Evolutionary conservation across 2,113 vertebrate genomes (phyloP).

Genomic region (Procavia capensis): DNA sequence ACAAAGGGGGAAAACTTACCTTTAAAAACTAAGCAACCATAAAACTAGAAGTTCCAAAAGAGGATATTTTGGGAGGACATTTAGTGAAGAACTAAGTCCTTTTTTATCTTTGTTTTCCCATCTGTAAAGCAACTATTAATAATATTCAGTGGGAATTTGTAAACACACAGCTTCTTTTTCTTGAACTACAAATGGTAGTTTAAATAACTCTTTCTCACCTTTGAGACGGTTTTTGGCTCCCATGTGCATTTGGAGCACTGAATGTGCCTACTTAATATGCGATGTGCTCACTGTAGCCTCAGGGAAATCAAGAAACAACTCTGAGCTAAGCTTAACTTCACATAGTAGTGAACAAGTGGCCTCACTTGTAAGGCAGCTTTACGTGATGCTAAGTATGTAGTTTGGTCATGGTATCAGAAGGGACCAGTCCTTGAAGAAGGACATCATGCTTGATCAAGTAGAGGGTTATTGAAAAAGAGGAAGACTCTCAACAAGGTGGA

Average conservation of each 20-base stretch:
- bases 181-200: conserved; percentile 56
- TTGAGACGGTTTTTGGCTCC: conserved; percentile 25
- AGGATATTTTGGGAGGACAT: not conserved
- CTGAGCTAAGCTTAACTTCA: conserved; percentile 43
- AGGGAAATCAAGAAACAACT: conserved; percentile 59
- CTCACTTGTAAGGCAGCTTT: conserved; percentile 25
- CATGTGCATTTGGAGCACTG: not conserved
- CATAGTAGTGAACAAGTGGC: not conserved
- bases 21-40: too few species aligned
- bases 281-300: not conserved
- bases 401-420: too few species aligned
- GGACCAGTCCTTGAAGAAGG: too few species aligned
- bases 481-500: too few species aligned
- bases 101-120: conserved; percentile 43
- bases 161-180: not conserved
- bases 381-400: not conserved
- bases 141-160: conserved; percentile 50
- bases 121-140: conserved; percentile 33
- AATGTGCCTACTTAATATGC: conserved; percentile 27
- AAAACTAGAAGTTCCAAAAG: not conserved
- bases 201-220: conserved; percentile 52
- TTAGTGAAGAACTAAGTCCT: not conserved
- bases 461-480: too few species aligned
- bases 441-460: too few species aligned
- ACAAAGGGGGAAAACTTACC: not conserved